Percentiles rank a stretch among this genome's conserved stretches.
These are phyloP conservation scores for Zygaena filipendulae DNA, from an alignment of 2,888 invertebrate species.

Conservation along the genomic window DNA sequence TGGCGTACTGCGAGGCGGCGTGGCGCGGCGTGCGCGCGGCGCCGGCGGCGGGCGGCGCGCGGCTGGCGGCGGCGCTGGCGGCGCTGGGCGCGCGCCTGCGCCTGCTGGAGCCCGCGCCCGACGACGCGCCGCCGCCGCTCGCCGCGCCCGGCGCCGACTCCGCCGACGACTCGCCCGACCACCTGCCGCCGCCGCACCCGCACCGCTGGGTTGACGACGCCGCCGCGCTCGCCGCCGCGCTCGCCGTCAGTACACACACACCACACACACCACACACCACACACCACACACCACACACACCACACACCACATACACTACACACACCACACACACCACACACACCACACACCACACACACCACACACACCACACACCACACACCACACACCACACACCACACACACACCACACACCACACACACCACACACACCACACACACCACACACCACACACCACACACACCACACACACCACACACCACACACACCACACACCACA, in stretches of 20 bases:
- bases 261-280: no score
- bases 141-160: conserved; percentile 30
- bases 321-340: no score
- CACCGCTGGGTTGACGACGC: conserved; percentile 46
- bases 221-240: conserved; percentile 22
- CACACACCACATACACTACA: no score
- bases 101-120: conserved; percentile 35
- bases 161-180: conserved; percentile 34
- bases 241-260: conserved; percentile 22
- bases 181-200: conserved; percentile 20
- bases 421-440: no score
- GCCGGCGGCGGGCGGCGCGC: conserved; percentile 69
- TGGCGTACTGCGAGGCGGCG: conserved; percentile 86
- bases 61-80: conserved; percentile 60
- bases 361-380: no score
- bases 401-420: no score
- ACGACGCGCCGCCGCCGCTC: conserved; percentile 19
- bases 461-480: no score
- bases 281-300: no score
- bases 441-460: no score
- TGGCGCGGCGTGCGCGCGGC: conserved; percentile 36
- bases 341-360: no score
- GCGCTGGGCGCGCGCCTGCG: conserved; percentile 46
- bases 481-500: no score
- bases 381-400: no score